These are phyloP conservation scores for Cenopis cana DNA, from an alignment of 2,888 invertebrate genomes.

Conservation along the genomic window DNA sequence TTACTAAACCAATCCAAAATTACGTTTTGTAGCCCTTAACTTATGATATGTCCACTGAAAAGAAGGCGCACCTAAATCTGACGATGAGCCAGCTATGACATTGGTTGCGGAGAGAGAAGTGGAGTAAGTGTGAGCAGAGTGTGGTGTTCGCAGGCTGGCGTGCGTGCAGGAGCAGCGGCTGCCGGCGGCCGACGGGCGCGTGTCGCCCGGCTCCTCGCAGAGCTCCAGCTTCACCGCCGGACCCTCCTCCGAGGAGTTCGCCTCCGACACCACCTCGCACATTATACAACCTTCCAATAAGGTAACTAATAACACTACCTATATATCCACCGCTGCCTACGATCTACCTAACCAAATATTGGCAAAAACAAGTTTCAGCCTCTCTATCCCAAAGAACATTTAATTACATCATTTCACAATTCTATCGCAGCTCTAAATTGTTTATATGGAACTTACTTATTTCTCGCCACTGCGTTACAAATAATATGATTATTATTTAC, in stretches of 20 bases:
- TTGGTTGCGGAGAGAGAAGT: background rate
- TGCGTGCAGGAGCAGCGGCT: constrained; percentile 98
- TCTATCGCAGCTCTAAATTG: background rate
- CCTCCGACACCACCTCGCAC: constrained; percentile 83
- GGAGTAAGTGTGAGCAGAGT: too few relatives aligned
- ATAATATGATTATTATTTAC: constrained; percentile 7
- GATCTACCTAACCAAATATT: background rate
- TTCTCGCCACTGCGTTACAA: constrained; percentile 5
- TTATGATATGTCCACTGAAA: too few relatives aligned
- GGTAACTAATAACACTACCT: constrained; percentile 80
- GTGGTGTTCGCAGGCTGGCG: constrained; percentile 88
- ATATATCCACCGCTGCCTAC: constrained; percentile 41
- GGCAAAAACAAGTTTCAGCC: constrained; percentile 30
- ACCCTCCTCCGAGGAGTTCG: constrained; percentile 79
- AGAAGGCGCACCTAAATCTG: too few relatives aligned
- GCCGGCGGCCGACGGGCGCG: constrained; percentile 86
- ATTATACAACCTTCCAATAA: constrained; percentile 86
- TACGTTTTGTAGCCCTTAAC: background rate
- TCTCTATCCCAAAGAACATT: background rate
- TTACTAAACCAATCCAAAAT: too few relatives aligned
- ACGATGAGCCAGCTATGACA: too few relatives aligned
- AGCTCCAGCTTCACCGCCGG: constrained; percentile 74
- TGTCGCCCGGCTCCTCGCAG: constrained; percentile 85
- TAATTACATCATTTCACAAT: background rate
- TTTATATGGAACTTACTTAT: constrained; percentile 31